Conservation (phyloP, 2,888 invertebrate species). For the Polydrusus pterygomalis region DNA sequence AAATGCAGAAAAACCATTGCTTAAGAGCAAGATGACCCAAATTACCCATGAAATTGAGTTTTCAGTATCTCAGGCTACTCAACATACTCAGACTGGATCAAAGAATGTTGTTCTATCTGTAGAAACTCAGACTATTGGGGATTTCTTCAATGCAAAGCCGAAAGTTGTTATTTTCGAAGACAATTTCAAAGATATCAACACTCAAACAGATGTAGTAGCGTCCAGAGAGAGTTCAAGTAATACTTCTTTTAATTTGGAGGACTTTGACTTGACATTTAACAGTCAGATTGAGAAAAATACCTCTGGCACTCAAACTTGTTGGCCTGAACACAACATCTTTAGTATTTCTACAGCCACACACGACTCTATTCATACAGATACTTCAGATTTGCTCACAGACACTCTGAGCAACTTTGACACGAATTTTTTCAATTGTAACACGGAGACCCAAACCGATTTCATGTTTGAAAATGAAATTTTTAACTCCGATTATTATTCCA, state of each 20-base stretch:
- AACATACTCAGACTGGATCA: constrained; percentile 68
- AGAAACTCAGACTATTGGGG: constrained; percentile 71
- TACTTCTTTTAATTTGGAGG: constrained; percentile 65
- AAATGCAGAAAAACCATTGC: constrained; percentile 57
- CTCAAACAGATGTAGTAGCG: constrained; percentile 60
- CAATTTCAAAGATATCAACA: constrained; percentile 56
- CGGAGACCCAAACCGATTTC: constrained; percentile 78
- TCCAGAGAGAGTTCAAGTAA: constrained; percentile 67
- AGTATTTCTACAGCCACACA: constrained; percentile 62
- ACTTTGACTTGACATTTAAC: constrained; percentile 59
- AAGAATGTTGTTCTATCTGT: constrained; percentile 60
- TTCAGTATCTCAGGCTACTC: constrained; percentile 58
- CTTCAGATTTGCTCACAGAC: constrained; percentile 62
- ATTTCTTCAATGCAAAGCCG: constrained; percentile 58
- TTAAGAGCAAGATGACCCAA: constrained; percentile 62
- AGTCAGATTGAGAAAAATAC: constrained; percentile 61
- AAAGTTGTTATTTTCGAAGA: constrained; percentile 27
- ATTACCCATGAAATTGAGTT: constrained; percentile 51
- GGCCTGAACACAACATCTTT: constrained; percentile 52
- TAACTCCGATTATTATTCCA: constrained; percentile 67
- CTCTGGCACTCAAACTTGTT: constrained; percentile 67
- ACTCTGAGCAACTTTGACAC: constrained; percentile 59
- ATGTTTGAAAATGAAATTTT: constrained; percentile 68
- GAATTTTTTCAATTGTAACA: constrained; percentile 71
- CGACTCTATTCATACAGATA: constrained; percentile 64